These are phyloP conservation scores for Deroplatys truncata DNA, from an alignment of 2,888 invertebrate species.

Conservation along the genomic window DNA sequence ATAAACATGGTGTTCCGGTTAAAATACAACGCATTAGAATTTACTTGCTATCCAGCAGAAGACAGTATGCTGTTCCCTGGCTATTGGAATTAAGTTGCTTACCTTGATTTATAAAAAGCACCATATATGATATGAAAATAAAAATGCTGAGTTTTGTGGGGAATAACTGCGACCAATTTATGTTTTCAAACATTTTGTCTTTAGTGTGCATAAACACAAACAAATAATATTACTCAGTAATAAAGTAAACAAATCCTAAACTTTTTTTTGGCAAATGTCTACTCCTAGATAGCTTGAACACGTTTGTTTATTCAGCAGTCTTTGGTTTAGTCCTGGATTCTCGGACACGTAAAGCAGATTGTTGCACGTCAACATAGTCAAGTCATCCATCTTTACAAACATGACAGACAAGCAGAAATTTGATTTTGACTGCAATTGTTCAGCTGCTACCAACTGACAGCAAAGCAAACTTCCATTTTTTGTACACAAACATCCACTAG, in stretches of 20 bases:
- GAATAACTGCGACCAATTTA: conserved; percentile 60
- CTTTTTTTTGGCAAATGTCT: not conserved
- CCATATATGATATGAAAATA: conserved; percentile 81
- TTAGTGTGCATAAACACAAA: not conserved
- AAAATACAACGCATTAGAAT: too few species aligned
- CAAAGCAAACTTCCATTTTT: too few species aligned
- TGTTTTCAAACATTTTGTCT: conserved; percentile 13
- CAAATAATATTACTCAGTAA: not conserved
- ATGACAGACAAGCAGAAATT: too few species aligned
- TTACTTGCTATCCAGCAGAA: too few species aligned
- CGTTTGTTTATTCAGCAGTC: not conserved
- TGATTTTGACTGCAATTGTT: too few species aligned
- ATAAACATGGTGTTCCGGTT: too few species aligned
- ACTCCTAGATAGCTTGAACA: not conserved
- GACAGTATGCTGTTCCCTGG: too few species aligned
- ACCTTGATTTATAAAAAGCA: conserved; percentile 91
- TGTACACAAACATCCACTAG: too few species aligned
- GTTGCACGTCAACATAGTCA: too few species aligned
- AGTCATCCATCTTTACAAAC: too few species aligned
- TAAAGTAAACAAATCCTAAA: not conserved
- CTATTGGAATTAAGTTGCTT: conserved; percentile 33
- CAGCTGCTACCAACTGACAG: too few species aligned
- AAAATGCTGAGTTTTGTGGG: conserved; percentile 76
- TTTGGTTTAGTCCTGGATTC: not conserved
- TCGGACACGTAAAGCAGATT: too few species aligned